Conservation (phyloP, 2,888 invertebrate genomes). For the Ormyrus labotus region DNA sequence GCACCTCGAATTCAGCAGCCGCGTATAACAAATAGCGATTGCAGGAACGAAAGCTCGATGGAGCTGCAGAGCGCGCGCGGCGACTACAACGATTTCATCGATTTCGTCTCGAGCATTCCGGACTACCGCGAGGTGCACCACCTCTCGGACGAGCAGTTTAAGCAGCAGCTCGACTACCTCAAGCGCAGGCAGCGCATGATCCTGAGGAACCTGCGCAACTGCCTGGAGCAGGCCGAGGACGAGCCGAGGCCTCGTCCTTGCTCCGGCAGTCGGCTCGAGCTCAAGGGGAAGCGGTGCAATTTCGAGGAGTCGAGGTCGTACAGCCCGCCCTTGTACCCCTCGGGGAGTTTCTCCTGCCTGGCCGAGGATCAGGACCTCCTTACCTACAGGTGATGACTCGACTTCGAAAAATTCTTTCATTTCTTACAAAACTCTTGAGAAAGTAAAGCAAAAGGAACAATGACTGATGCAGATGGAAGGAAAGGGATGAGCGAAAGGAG, state of each 20-base stretch:
- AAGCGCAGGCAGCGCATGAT: slow-evolving; percentile 80
- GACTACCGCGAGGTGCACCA: slow-evolving; percentile 88
- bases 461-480: slow-evolving; percentile 62
- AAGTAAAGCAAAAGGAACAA: neutral
- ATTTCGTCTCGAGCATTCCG: slow-evolving; percentile 87
- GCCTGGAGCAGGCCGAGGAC: slow-evolving; percentile 63
- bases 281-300: slow-evolving; percentile 71
- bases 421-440: neutral
- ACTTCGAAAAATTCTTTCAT: too few species aligned
- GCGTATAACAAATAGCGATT: neutral
- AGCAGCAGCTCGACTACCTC: slow-evolving; percentile 82
- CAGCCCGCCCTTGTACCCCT: slow-evolving; percentile 67
- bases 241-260: neutral
- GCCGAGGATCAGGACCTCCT: slow-evolving; percentile 70
- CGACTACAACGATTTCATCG: slow-evolving; percentile 80
- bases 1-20: neutral
- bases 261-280: slow-evolving; percentile 61
- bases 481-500: slow-evolving; percentile 62
- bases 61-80: slow-evolving; percentile 68
- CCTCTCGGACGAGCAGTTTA: slow-evolving; percentile 85
- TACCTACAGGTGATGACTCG: slow-evolving; percentile 66
- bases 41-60: slow-evolving; percentile 42
- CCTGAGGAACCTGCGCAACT: slow-evolving; percentile 70
- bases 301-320: slow-evolving; percentile 67
- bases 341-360: slow-evolving; percentile 68